phyloP scores from a whole-genome alignment of 2,888 invertebrate species.

The Gari tellinella region DNA sequence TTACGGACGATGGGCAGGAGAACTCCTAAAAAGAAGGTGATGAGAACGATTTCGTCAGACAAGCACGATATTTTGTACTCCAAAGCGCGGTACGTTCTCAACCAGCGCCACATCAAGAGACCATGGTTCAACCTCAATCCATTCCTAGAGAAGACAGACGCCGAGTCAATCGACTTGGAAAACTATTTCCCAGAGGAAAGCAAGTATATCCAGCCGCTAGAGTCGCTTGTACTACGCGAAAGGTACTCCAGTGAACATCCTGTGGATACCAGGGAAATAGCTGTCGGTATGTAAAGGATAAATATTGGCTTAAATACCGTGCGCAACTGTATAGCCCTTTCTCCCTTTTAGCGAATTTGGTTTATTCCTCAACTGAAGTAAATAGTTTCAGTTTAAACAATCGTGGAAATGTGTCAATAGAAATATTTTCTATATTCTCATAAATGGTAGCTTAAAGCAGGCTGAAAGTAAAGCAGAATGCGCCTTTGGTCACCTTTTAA shows the following conservation, averaged over 20 bases:
- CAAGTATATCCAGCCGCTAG: slow-evolving; percentile 57
- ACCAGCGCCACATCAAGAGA: slow-evolving; percentile 62
- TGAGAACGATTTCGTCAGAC: slow-evolving; percentile 12
- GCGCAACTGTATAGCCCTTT: too few species aligned
- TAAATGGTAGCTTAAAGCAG: background rate
- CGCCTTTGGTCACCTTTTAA: too few species aligned
- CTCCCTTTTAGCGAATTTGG: too few species aligned
- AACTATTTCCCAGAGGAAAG: slow-evolving; percentile 53
- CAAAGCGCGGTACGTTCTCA: slow-evolving; percentile 59
- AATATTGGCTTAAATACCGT: too few species aligned
- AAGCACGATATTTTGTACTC: slow-evolving; percentile 63
- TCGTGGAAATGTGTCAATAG: too few species aligned
- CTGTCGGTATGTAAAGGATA: slow-evolving; percentile 48
- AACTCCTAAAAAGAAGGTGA: too few species aligned
- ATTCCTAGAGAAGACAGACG: slow-evolving; percentile 60
- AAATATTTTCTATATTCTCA: slow-evolving; percentile 1
- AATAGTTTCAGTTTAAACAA: too few species aligned
- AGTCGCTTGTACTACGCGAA: slow-evolving; percentile 63
- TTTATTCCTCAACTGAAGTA: too few species aligned
- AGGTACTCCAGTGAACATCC: slow-evolving; percentile 40
- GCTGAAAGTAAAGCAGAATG: too few species aligned
- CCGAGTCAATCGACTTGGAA: slow-evolving; percentile 44
- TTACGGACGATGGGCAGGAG: too few species aligned
- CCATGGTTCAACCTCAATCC: slow-evolving; percentile 68
- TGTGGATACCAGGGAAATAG: slow-evolving; percentile 46